A percentile compares a stretch with the other conserved stretches of the same genome.
Conservation (phyloP, 2,113 vertebrate species). For the Atractosteus spatula region DNA sequence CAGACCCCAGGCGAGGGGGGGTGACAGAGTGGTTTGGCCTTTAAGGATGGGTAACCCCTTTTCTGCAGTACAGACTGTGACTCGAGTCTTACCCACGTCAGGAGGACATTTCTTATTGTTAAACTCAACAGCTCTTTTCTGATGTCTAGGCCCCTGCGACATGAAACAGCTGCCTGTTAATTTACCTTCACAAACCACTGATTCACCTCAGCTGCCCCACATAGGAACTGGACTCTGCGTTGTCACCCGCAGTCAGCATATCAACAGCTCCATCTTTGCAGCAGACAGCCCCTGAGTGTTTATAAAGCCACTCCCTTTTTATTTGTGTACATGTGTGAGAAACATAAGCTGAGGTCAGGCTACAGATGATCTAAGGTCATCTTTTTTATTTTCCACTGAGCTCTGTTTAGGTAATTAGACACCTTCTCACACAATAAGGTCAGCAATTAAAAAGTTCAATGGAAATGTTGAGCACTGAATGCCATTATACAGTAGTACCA, state of each 20-base stretch:
- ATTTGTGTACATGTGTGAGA: neutral
- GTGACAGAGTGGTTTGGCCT: conserved; percentile 87
- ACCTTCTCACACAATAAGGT: conserved; percentile 41
- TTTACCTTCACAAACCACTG: too few relatives aligned
- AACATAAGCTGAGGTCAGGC: conserved; percentile 12
- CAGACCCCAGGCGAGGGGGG: conserved; percentile 79
- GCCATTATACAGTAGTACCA: conserved; percentile 45
- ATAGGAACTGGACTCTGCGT: too few relatives aligned
- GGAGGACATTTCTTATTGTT: too few relatives aligned
- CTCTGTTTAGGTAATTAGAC: conserved; percentile 53
- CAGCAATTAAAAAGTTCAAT: neutral
- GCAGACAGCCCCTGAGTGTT: conserved; percentile 8
- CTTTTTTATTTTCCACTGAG: conserved; percentile 41
- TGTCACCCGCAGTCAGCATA: conserved; percentile 1
- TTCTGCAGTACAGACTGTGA: too few relatives aligned
- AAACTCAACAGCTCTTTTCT: too few relatives aligned
- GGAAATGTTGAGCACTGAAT: conserved; percentile 30
- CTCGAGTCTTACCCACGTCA: too few relatives aligned
- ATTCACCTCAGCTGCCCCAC: too few relatives aligned
- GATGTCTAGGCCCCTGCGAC: too few relatives aligned
- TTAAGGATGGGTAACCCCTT: conserved; percentile 49
- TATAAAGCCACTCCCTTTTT: conserved; percentile 13
- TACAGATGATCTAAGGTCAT: conserved; percentile 4
- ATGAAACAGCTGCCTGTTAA: too few relatives aligned
- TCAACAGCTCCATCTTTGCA: conserved; percentile 13